Conservation (phyloP, 2,797 vertebrate species). For the Nannoperca australis region DNA sequence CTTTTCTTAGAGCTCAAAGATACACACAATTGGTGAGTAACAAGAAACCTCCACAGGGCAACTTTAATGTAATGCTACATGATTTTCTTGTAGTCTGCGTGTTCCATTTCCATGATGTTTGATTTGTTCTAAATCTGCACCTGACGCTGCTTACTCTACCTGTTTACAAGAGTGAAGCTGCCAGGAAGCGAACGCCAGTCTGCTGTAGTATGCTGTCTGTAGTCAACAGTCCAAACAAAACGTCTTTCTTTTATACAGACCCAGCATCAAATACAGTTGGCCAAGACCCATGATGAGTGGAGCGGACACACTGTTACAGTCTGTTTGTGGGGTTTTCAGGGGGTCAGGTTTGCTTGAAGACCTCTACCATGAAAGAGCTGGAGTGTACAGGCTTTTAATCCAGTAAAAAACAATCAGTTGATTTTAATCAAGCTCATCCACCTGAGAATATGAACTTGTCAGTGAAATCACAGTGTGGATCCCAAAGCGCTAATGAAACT, state of each 20-base stretch:
- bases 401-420: neutral
- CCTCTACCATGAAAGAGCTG: neutral
- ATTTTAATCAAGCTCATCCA: constrained; percentile 19
- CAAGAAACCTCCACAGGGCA: too few relatives aligned
- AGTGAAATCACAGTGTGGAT: constrained; percentile 15
- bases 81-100: too few relatives aligned
- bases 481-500: constrained; percentile 20
- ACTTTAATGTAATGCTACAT: neutral
- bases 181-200: too few relatives aligned
- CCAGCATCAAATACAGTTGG: neutral
- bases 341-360: constrained; percentile 34
- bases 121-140: neutral
- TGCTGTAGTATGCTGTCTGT: too few relatives aligned
- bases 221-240: neutral
- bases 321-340: neutral
- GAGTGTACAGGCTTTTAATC: constrained; percentile 2
- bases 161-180: too few relatives aligned
- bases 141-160: too few relatives aligned
- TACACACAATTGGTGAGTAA: neutral
- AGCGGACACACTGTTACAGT: neutral
- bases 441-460: neutral
- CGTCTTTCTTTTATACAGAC: neutral
- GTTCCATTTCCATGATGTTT: neutral
- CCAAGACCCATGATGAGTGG: neutral
- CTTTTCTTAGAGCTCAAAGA: too few relatives aligned